Conservation (phyloP, 92 coral and sea anemone genomes). For the Palythoa grandiflora region DNA sequence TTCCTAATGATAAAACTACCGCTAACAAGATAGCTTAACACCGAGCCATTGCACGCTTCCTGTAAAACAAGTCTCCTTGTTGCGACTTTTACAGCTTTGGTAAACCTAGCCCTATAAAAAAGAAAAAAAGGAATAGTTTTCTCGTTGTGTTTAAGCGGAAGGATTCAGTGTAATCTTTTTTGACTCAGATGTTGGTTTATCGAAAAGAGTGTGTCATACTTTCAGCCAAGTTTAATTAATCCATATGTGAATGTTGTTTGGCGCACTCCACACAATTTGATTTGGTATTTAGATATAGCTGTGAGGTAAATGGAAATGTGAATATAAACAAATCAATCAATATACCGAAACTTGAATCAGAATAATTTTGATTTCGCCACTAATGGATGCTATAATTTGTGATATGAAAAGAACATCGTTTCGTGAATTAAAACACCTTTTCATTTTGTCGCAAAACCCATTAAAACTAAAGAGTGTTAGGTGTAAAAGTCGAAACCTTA, state of each 20-base stretch:
- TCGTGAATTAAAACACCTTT: constrained; percentile 63
- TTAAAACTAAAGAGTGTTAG: constrained; percentile 68
- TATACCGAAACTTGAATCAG: constrained; percentile 61
- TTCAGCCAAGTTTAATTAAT: constrained; percentile 68
- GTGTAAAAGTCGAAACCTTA: constrained; percentile 51
- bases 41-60: constrained; percentile 59
- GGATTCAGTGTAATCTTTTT: background rate
- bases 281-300: constrained; percentile 77
- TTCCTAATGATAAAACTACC: constrained; percentile 86
- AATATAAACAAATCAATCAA: constrained; percentile 68
- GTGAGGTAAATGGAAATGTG: constrained; percentile 72
- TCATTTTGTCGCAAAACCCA: constrained; percentile 70
- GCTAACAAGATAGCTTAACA: constrained; percentile 71
- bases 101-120: constrained; percentile 38
- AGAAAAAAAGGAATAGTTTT: constrained; percentile 8
- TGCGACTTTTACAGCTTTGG: constrained; percentile 50
- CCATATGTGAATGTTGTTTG: constrained; percentile 67
- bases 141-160: constrained; percentile 48
- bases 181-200: constrained; percentile 16
- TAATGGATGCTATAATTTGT: constrained; percentile 73
- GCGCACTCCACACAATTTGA: constrained; percentile 71
- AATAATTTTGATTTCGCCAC: constrained; percentile 60
- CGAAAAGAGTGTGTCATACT: background rate
- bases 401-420: constrained; percentile 77
- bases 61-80: constrained; percentile 60